phyloP scores from a whole-genome alignment of 2,888 invertebrate genomes.

The Falcaria lacertinaria region DNA sequence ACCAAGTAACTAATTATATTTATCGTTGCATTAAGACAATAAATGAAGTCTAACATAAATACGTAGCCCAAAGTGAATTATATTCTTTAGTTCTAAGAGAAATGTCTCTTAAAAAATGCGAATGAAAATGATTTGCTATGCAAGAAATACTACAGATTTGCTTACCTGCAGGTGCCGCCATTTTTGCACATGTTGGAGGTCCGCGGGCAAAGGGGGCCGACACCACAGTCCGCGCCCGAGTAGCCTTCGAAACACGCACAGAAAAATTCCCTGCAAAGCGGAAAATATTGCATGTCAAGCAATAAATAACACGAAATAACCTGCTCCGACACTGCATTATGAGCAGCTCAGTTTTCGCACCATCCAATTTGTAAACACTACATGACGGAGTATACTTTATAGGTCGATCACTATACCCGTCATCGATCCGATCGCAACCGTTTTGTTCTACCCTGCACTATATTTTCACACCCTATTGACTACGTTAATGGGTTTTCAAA shows the following conservation, averaged over 20 bases:
- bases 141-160: no score
- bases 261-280: conserved; percentile 82
- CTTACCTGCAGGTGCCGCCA: conserved; percentile 91
- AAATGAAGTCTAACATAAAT: no score
- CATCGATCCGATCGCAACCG: conserved; percentile 24
- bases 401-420: conserved; percentile 19
- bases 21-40: no score
- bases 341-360: conserved; percentile 20
- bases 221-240: conserved; percentile 88
- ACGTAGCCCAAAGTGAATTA: no score
- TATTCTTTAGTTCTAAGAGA: no score
- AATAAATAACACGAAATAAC: conserved; percentile 26
- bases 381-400: conserved; percentile 15
- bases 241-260: conserved; percentile 91
- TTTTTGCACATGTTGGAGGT: conserved; percentile 85
- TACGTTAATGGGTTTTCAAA: conserved; percentile 31
- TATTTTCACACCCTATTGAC: conserved; percentile 42
- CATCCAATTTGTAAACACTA: conserved; percentile 26
- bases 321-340: conserved; percentile 13
- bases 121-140: no score
- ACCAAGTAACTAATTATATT: no score
- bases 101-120: no score
- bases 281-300: conserved; percentile 22
- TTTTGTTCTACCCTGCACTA: conserved; percentile 34
- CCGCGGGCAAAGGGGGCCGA: conserved; percentile 87